Percentiles rank a stretch among this genome's conserved stretches.
These are phyloP conservation scores for Delphinapterus leucas DNA, from an alignment of 2,113 vertebrate genomes.

Conservation along the genomic window DNA sequence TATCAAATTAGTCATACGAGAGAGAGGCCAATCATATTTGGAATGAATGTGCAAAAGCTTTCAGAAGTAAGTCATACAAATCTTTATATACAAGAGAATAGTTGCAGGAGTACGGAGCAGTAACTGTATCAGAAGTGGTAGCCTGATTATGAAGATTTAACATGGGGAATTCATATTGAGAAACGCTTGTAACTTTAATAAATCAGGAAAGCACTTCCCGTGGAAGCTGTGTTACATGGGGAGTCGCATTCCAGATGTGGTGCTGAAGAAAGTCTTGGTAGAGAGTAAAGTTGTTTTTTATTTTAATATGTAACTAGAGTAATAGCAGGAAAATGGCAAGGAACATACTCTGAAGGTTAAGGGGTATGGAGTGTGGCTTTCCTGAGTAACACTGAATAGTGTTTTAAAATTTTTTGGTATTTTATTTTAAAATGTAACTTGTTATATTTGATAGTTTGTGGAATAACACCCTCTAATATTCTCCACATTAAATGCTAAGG, in stretches of 20 bases:
- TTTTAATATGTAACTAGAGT: neutral
- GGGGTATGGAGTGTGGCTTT: neutral
- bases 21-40: neutral
- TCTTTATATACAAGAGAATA: neutral
- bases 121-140: neutral
- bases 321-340: neutral
- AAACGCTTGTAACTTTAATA: neutral
- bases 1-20: neutral
- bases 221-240: neutral
- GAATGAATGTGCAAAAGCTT: neutral
- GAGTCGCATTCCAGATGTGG: neutral
- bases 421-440: constrained; percentile 40
- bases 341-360: neutral
- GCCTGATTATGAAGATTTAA: neutral
- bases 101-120: neutral
- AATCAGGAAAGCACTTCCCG: neutral
- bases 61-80: neutral
- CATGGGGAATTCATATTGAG: neutral
- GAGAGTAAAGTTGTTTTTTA: neutral
- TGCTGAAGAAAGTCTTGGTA: neutral
- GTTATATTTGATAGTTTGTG: constrained; percentile 17
- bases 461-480: neutral
- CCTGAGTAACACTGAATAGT: neutral
- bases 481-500: constrained; percentile 14
- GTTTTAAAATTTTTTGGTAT: neutral